phyloP scores from a whole-genome alignment of 2,113 vertebrate genomes.

The Leucopsar rothschildi region DNA sequence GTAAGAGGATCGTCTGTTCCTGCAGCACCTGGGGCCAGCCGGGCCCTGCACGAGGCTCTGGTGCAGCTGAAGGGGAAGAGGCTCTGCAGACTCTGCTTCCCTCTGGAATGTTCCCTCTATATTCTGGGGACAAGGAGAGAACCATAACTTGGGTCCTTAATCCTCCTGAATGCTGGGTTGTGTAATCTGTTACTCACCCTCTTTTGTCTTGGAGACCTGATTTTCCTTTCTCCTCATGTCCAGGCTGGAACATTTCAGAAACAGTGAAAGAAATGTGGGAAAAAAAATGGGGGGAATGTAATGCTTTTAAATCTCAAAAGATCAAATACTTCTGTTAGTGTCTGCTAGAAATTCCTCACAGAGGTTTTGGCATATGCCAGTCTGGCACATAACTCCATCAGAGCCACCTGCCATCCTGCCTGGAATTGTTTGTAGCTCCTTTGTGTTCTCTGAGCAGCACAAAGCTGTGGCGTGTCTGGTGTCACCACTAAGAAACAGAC shows the following conservation, averaged over 20 bases:
- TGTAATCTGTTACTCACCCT: neutral
- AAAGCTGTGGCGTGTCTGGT: neutral
- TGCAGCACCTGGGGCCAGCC: slow-evolving; percentile 72
- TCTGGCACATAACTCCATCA: neutral
- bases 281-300: neutral
- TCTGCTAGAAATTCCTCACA: neutral
- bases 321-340: neutral
- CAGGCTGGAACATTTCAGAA: neutral
- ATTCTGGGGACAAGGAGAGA: neutral
- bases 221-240: neutral
- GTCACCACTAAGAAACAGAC: neutral
- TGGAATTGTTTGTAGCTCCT: neutral
- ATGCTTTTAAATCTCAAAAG: neutral
- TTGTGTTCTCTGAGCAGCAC: neutral
- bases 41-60: slow-evolving; percentile 51
- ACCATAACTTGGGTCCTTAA: neutral
- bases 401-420: neutral
- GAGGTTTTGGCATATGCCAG: neutral
- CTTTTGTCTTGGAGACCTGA: neutral
- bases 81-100: neutral
- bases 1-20: slow-evolving; percentile 72
- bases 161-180: neutral
- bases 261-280: neutral
- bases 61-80: neutral
- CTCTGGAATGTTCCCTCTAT: neutral